Evolutionary conservation across 1,140 invertebrate species (phyloP).

Genomic region (Pinna nobilis): DNA sequence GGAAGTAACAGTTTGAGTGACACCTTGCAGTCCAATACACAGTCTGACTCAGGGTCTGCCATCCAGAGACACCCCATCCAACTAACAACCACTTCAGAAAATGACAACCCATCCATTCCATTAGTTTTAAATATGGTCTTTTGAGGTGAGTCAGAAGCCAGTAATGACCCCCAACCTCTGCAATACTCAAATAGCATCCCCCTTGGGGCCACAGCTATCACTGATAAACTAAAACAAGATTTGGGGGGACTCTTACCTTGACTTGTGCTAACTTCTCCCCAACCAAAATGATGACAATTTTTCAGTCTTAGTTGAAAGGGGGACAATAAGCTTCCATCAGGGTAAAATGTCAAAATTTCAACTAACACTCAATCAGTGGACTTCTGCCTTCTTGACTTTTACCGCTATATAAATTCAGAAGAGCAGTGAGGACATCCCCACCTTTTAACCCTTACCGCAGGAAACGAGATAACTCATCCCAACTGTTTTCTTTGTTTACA

Average conservation of each 20-base stretch:
- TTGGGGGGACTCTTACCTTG: slow-evolving; percentile 9
- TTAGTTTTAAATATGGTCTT: too few species aligned
- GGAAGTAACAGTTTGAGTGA: too few species aligned
- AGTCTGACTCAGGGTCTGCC: too few species aligned
- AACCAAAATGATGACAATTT: not conserved
- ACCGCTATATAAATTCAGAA: slow-evolving; percentile 3
- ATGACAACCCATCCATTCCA: too few species aligned
- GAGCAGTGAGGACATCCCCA: not conserved
- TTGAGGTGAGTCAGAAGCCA: too few species aligned
- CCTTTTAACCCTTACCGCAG: too few species aligned
- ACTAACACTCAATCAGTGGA: not conserved
- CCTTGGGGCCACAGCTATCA: slow-evolving; percentile 5
- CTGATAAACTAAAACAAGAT: not conserved
- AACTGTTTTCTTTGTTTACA: too few species aligned
- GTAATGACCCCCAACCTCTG: too few species aligned
- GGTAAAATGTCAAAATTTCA: not conserved
- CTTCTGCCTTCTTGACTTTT: not conserved
- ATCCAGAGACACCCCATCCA: too few species aligned
- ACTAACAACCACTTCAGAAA: too few species aligned
- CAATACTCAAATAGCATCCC: slow-evolving; percentile 8
- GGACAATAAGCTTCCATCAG: not conserved
- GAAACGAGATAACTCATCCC: too few species aligned
- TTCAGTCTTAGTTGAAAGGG: not conserved
- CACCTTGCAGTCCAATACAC: too few species aligned
- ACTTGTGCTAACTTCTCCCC: not conserved